Evolutionary conservation across 2,113 vertebrate species (phyloP).

Genomic region (Lasiurus cinereus): DNA sequence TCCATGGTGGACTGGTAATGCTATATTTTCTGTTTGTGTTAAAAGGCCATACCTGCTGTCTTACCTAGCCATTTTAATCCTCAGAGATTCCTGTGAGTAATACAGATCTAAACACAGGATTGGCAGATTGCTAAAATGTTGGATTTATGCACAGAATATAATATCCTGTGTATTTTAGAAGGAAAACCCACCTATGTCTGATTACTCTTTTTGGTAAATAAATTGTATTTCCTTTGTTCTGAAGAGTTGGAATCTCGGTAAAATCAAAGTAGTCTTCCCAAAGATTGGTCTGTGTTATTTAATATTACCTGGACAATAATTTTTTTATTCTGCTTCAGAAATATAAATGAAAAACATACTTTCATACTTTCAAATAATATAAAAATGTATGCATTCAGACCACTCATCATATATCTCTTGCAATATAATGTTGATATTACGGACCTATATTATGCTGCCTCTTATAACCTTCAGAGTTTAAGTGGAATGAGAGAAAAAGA

Average conservation of each 20-base stretch:
- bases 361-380: slow-evolving; percentile 67
- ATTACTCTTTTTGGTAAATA: slow-evolving; percentile 47
- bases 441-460: background rate
- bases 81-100: slow-evolving; percentile 9
- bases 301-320: slow-evolving; percentile 18
- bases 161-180: slow-evolving; percentile 43
- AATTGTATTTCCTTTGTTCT: slow-evolving; percentile 65
- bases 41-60: background rate
- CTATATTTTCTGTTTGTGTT: background rate
- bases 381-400: slow-evolving; percentile 52
- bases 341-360: slow-evolving; percentile 69
- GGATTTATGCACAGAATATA: slow-evolving; percentile 10
- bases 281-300: slow-evolving; percentile 58
- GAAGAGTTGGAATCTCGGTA: slow-evolving; percentile 31
- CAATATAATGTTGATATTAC: background rate
- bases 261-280: slow-evolving; percentile 52
- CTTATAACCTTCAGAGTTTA: slow-evolving; percentile 27
- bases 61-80: background rate
- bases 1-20: slow-evolving; percentile 68
- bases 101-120: background rate
- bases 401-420: slow-evolving; percentile 24
- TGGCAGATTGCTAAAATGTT: background rate
- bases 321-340: slow-evolving; percentile 62
- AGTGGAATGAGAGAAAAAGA: slow-evolving; percentile 16
- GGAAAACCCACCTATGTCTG: slow-evolving; percentile 29